These are phyloP conservation scores for Vulpes lagopus DNA, from an alignment of 2,113 vertebrate species.

Conservation along the genomic window DNA sequence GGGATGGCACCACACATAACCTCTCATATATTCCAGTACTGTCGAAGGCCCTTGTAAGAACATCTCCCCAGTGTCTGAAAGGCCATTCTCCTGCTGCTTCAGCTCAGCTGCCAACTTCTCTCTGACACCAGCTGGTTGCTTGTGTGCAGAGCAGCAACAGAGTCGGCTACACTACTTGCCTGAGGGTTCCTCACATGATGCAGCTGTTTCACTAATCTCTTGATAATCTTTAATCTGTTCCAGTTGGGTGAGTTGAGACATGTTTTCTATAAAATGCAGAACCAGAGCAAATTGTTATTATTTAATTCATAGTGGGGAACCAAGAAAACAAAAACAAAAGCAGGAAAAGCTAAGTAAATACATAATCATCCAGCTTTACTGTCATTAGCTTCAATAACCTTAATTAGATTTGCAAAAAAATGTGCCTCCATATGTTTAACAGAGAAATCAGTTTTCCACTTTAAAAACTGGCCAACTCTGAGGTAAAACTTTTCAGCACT, in stretches of 20 bases:
- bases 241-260: constrained; percentile 53
- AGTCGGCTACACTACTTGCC: constrained; percentile 66
- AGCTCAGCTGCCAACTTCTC: not conserved
- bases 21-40: not conserved
- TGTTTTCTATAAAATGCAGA: constrained; percentile 70
- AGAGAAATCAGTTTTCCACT: constrained; percentile 48
- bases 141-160: not conserved
- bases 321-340: constrained; percentile 44
- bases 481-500: constrained; percentile 28
- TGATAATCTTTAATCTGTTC: constrained; percentile 24
- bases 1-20: not conserved
- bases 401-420: constrained; percentile 46
- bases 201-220: constrained; percentile 62
- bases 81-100: not conserved
- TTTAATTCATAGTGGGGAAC: not conserved
- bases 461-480: constrained; percentile 28
- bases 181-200: constrained; percentile 73
- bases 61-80: not conserved
- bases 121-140: not conserved
- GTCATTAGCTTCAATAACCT: constrained; percentile 7
- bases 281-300: constrained; percentile 51
- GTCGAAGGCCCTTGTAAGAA: not conserved
- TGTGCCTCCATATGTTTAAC: not conserved
- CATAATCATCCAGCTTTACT: constrained; percentile 13
- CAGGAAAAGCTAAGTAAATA: not conserved